phyloP scores from a whole-genome alignment of 2,888 invertebrate genomes.

The Orthosia gracilis region DNA sequence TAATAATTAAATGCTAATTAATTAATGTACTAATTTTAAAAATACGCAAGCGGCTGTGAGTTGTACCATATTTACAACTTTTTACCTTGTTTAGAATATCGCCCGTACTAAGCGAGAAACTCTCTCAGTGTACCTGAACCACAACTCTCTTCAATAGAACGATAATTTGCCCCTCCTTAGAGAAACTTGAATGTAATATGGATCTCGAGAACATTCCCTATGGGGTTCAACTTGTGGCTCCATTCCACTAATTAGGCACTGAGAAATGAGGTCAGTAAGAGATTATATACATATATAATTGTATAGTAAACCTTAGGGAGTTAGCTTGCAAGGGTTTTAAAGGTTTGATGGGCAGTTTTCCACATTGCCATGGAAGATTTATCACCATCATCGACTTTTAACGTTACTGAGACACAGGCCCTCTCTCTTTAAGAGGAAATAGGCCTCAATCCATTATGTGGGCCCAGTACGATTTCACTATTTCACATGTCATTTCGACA shows the following conservation, averaged over 20 bases:
- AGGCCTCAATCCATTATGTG: no score
- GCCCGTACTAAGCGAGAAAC: neutral
- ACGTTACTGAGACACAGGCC: no score
- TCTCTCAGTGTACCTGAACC: constrained; percentile 3
- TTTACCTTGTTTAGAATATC: neutral
- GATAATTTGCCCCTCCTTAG: constrained; percentile 31
- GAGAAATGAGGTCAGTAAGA: constrained; percentile 46
- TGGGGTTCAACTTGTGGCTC: constrained; percentile 34
- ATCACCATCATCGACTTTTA: no score
- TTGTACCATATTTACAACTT: no score
- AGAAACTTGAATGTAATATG: constrained; percentile 27
- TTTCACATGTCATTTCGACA: no score
- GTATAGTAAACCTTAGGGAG: constrained; percentile 30
- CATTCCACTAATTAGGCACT: constrained; percentile 48
- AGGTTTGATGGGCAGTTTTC: neutral
- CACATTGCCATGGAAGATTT: no score
- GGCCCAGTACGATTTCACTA: no score
- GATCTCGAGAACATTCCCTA: constrained; percentile 36
- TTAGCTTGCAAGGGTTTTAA: constrained; percentile 3
- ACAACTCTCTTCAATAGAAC: constrained; percentile 31
- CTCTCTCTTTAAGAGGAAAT: no score
- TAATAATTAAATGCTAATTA: no score
- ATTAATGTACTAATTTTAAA: no score
- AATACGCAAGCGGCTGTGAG: no score
- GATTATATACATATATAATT: constrained; percentile 46